phyloP scores from a whole-genome alignment of 23 tunicate species.

The Oikopleura albicans region DNA sequence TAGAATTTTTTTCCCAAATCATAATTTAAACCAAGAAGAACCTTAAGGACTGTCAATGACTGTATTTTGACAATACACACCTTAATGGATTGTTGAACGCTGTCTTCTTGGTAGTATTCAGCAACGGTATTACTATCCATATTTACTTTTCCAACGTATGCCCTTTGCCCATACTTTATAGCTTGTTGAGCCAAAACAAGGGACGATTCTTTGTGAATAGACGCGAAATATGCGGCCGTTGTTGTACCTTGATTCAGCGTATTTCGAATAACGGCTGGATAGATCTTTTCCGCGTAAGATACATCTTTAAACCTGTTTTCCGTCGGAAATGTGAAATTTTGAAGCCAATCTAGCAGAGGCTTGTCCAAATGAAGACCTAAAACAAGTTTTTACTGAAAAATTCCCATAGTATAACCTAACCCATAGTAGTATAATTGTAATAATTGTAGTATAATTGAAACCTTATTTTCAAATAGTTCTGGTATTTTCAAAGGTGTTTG shows the following conservation, averaged over 20 bases:
- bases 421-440: too few species aligned
- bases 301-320: conserved; percentile 15
- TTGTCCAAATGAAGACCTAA: conserved; percentile 1
- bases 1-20: too few species aligned
- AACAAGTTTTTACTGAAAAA: too few species aligned
- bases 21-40: too few species aligned
- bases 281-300: not conserved
- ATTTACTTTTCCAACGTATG: conserved; percentile 21
- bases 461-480: too few species aligned
- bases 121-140: conserved; percentile 19
- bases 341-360: conserved; percentile 23
- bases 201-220: conserved; percentile 21
- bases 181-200: not conserved
- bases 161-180: conserved; percentile 18
- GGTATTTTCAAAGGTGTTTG: too few species aligned
- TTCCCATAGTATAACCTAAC: too few species aligned
- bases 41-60: too few species aligned
- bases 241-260: conserved; percentile 24
- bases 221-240: conserved; percentile 21
- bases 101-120: conserved; percentile 14
- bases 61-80: too few species aligned
- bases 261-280: conserved; percentile 20
- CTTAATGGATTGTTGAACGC: not conserved
- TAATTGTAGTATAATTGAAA: too few species aligned
- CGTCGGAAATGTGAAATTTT: conserved; percentile 18